Evolutionary conservation across 2,113 vertebrate genomes (phyloP), one percentile per base, ranked within the genome.

Genomic region (Stomatorhinus ivindoensis): DNA sequence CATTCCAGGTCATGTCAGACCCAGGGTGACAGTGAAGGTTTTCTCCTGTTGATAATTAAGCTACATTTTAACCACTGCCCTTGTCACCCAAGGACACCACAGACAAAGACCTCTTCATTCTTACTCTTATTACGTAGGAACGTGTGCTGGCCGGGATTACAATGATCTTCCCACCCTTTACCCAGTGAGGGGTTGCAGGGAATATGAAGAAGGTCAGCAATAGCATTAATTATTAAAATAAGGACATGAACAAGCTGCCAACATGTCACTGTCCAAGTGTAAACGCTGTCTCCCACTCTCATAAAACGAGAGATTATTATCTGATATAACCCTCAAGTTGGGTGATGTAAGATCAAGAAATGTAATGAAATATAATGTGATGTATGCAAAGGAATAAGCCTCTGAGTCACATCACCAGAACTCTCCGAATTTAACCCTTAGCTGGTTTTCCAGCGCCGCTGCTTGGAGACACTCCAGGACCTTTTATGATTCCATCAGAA

Each of bases 1-100:
- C 91, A 92, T 93, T 92, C 91, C 91, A 89, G 86, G 48, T 90
- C 48, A 76, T 87, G 80, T 91, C 82, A 82, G 89, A 88, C 87
- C 89, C 88, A 42, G 6, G 19, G 17, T 61, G 39, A 44, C 35
- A 85, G n/a, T 58, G 50, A 31, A 61, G 4, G 35, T 84, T 89
- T 58, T 89, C 80, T 58, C 76, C 51, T 51, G 13, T 42, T 17
- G 53, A 46, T 84, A 80, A 61, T 53, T 39, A 19, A 44, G 19
- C 10, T 82, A 31, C 10, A 27, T 80, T 82, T n/a, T 83, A 53
- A 83, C 73, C 50, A 44, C 44, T 44, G 15, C 4, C 69, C 31
- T 87, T 35, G 27, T n/a, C 31, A 84, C 21, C n/a, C 76, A 61
- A 85, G 76, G 88, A 46, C 76, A 47, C 24, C n/a, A 39, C 47